Conservation (phyloP, 2,113 vertebrate genomes). For the Crotalus horridus region DNA sequence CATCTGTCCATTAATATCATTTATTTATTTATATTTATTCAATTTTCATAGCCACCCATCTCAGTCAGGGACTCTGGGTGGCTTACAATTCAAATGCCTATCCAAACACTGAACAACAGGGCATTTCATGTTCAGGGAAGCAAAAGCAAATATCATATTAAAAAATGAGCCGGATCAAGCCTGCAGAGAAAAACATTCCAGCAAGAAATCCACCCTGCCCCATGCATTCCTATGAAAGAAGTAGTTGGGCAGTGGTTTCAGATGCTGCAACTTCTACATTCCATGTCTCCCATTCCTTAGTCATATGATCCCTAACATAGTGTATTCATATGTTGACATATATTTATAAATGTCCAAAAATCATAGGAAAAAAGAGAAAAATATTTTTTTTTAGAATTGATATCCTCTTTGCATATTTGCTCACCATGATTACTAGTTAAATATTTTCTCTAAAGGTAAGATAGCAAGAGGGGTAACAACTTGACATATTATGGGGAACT, state of each 20-base stretch:
- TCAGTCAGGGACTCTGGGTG: neutral
- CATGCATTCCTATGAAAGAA: neutral
- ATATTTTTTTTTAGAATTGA: neutral
- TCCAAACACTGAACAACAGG: neutral
- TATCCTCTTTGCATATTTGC: neutral
- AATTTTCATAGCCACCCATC: neutral
- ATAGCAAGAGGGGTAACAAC: neutral
- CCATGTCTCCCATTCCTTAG: neutral
- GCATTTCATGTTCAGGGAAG: neutral
- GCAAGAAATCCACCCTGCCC: neutral
- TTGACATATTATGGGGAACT: neutral
- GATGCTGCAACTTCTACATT: neutral
- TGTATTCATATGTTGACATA: neutral
- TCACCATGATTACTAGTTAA: neutral
- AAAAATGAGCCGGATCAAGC: neutral
- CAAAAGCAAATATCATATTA: neutral
- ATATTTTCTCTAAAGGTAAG: neutral
- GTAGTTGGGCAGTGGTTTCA: neutral
- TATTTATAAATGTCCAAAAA: neutral
- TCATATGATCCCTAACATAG: neutral
- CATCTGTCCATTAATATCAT: neutral
- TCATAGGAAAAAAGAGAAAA: neutral
- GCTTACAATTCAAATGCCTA: neutral
- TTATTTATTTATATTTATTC: neutral
- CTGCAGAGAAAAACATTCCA: neutral